Conservation (phyloP, 2,113 vertebrate genomes). For the Melanerpes aurifrons region DNA sequence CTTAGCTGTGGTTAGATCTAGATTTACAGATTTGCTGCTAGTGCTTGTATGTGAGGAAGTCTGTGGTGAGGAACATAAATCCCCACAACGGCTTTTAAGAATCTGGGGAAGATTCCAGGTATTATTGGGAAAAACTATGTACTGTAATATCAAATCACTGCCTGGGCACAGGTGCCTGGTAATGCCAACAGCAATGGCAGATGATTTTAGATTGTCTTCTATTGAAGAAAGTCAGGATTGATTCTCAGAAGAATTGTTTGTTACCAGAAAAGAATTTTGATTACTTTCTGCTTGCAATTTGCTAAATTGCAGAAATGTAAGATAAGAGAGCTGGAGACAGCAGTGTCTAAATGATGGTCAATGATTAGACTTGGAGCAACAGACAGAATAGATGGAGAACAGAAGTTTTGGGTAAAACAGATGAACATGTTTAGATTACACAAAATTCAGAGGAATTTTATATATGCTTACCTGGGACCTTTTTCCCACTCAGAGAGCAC, state of each 20-base stretch:
- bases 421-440: neutral
- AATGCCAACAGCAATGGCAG: neutral
- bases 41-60: neutral
- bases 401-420: neutral
- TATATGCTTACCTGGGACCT: neutral
- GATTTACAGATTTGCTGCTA: neutral
- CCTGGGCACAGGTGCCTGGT: neutral
- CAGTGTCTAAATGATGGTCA: neutral
- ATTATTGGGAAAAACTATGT: neutral
- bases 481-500: neutral
- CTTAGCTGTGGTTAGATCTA: neutral
- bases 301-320: neutral
- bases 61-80: constrained; percentile 1
- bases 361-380: neutral
- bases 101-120: neutral
- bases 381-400: neutral
- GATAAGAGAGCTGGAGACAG: neutral
- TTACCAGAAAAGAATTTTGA: neutral
- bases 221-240: neutral
- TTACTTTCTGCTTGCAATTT: neutral
- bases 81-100: neutral
- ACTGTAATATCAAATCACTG: neutral
- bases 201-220: neutral
- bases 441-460: neutral
- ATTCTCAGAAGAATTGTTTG: neutral